These are phyloP conservation scores for Odocoileus virginianus DNA, from an alignment of 2,113 vertebrate genomes.

Conservation along the genomic window DNA sequence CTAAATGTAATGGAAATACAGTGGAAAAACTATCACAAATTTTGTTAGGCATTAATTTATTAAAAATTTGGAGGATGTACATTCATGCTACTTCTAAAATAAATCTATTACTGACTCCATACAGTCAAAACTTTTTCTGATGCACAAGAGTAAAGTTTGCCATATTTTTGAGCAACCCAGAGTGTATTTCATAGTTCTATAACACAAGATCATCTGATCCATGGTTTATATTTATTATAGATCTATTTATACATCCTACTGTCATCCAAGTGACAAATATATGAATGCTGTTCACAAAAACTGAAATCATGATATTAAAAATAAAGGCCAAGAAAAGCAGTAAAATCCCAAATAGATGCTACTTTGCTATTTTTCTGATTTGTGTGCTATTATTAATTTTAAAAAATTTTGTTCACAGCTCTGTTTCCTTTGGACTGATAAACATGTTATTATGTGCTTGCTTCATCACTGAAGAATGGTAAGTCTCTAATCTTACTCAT, in stretches of 20 bases:
- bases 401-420: neutral
- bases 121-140: neutral
- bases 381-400: neutral
- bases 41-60: neutral
- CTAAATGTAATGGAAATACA: neutral
- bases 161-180: neutral
- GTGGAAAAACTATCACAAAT: neutral
- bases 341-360: neutral
- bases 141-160: neutral
- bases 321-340: neutral
- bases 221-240: neutral
- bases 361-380: neutral
- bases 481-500: neutral
- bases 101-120: neutral
- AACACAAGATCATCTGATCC: neutral
- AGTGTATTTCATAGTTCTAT: neutral
- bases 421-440: neutral
- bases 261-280: neutral
- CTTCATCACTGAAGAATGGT: neutral
- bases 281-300: neutral
- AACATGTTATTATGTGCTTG: neutral
- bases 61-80: neutral
- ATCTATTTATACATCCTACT: neutral
- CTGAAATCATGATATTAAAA: neutral
- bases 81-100: conserved; percentile 2